phyloP scores from a whole-genome alignment of 2,797 vertebrate species.

The Kryptolebias ocellatus region DNA sequence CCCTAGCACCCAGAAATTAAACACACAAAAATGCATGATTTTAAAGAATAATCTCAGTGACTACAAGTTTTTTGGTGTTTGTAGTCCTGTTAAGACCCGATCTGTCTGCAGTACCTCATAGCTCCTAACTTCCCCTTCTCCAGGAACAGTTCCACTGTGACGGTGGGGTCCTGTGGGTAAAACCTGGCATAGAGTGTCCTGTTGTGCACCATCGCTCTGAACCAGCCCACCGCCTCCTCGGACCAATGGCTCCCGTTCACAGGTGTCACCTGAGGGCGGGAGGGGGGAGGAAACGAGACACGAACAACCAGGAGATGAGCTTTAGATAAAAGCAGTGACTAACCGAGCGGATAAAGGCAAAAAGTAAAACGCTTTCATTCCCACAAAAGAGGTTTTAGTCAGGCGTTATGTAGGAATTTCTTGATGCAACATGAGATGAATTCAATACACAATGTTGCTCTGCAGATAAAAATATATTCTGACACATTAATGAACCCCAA shows the following conservation, averaged over 20 bases:
- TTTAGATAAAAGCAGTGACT: constrained; percentile 57
- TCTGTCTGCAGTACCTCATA: constrained; percentile 74
- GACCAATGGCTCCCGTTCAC: constrained; percentile 75
- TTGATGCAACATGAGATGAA: too few relatives aligned
- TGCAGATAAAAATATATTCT: too few relatives aligned
- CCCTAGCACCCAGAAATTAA: too few relatives aligned
- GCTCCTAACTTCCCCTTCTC: constrained; percentile 81
- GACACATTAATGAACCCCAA: too few relatives aligned
- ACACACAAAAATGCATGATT: too few relatives aligned
- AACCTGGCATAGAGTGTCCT: constrained; percentile 78
- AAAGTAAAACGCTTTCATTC: constrained; percentile 22
- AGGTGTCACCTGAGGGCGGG: constrained; percentile 73
- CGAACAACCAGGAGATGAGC: constrained; percentile 11
- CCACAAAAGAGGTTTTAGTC: constrained; percentile 27
- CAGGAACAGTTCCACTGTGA: constrained; percentile 80
- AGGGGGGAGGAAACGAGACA: constrained; percentile 47
- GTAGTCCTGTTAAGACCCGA: not conserved
- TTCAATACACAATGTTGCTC: too few relatives aligned
- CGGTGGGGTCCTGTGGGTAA: constrained; percentile 61
- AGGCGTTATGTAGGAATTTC: too few relatives aligned
- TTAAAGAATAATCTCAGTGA: too few relatives aligned
- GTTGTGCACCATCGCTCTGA: constrained; percentile 75
- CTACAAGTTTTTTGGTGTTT: too few relatives aligned
- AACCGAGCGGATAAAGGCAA: constrained; percentile 50
- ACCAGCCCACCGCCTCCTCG: constrained; percentile 77